phyloP scores from a whole-genome alignment of 2,888 invertebrate genomes.

The Cylloceria caligata region DNA sequence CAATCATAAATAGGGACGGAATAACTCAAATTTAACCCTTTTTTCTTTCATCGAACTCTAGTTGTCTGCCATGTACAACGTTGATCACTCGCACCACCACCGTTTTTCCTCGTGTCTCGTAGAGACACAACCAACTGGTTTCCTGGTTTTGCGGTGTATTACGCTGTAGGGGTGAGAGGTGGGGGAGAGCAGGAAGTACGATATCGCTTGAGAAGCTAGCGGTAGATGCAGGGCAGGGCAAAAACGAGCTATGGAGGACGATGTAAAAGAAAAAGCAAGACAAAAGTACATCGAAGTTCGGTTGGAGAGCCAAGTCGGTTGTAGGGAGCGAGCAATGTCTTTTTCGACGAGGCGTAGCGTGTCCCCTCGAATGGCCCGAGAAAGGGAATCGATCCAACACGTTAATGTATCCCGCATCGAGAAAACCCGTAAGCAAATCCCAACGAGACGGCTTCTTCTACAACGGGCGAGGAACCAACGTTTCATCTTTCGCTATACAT shows the following conservation, averaged over 20 bases:
- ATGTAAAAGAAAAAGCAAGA: background rate
- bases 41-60: background rate
- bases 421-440: slow-evolving; percentile 63
- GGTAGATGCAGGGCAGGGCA: slow-evolving; percentile 29
- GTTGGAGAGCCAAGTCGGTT: background rate
- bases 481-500: slow-evolving; percentile 7
- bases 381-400: slow-evolving; percentile 82
- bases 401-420: slow-evolving; percentile 75
- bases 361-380: slow-evolving; percentile 73
- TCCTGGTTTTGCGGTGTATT: slow-evolving; percentile 48
- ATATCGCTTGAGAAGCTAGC: background rate
- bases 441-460: slow-evolving; percentile 17
- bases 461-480: slow-evolving; percentile 55
- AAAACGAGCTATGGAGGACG: slow-evolving; percentile 29
- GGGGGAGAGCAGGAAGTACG: slow-evolving; percentile 39
- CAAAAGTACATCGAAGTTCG: background rate
- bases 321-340: slow-evolving; percentile 36
- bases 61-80: background rate
- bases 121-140: slow-evolving; percentile 25
- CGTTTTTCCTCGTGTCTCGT: background rate
- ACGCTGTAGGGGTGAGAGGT: slow-evolving; percentile 60
- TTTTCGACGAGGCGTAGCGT: slow-evolving; percentile 66
- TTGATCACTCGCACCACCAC: background rate
- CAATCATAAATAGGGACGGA: background rate
- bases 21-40: background rate